A percentile compares a stretch with the other conserved stretches of the same genome.
Evolutionary conservation across 2,797 vertebrate species (phyloP).

Genomic region (Tinamus major): DNA sequence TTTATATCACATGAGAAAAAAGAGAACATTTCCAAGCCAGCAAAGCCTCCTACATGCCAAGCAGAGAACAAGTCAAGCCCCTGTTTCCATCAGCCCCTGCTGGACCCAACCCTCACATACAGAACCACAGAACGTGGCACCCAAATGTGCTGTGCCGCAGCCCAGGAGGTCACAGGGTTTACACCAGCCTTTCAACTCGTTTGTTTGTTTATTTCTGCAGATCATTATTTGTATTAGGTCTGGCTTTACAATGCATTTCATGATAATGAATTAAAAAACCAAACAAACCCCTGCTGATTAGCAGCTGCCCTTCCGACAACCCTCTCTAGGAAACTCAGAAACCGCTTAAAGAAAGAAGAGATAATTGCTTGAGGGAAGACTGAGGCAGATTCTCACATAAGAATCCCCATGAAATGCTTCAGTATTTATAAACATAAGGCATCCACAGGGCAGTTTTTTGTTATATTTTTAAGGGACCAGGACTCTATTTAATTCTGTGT

Average conservation of each 20-base stretch:
- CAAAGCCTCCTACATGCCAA: background rate
- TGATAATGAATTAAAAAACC: background rate
- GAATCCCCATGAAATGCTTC: background rate
- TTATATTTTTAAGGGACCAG: background rate
- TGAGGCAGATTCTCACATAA: background rate
- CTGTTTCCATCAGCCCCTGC: background rate
- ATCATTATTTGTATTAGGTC: background rate
- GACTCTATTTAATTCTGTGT: constrained; percentile 9
- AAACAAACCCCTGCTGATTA: background rate
- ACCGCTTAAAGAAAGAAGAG: background rate
- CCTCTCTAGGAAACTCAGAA: background rate
- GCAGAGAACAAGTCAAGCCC: background rate
- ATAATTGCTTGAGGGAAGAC: background rate
- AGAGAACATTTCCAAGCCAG: background rate
- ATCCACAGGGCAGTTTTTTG: background rate
- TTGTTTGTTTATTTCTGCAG: background rate
- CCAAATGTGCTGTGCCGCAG: background rate
- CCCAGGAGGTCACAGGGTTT: background rate
- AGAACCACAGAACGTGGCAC: background rate
- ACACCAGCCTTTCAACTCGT: background rate
- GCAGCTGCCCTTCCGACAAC: background rate
- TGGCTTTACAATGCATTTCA: background rate
- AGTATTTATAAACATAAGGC: background rate
- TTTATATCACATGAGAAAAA: background rate
- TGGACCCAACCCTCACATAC: background rate